Base-by-base conservation (phyloP, 2,888 invertebrate species). In the Chymomyza procnemis region DNA sequence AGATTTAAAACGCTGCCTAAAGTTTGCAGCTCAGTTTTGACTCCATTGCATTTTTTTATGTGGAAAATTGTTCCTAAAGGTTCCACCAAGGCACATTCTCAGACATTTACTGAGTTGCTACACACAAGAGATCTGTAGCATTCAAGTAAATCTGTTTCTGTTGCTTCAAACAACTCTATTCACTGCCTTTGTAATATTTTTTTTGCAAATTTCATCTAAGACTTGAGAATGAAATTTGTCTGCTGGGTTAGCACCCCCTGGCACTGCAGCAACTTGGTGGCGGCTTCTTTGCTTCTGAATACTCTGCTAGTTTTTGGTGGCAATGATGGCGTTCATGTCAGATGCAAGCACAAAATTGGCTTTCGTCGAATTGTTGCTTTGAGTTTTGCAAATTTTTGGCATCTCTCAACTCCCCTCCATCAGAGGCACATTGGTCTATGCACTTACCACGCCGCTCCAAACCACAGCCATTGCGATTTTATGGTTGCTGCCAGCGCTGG, bases 361-460 rank as follows among this genome's bases (percentile, higher is more conserved):
- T 83, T 78, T 81, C 83, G 83, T 79, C 83, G 85, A 83, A 85
- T 85, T 83, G 83, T 83, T 83, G 83, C 83, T 85, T 84, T 83
- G 83, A 83, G 83, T 85, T 83, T 83, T 83, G 85, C 79, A 85
- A 83, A 85, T 81, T 84, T 85, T 83, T 82, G 80, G 72, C 73
- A 66, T 65, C 61, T 19, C 47, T 47, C 47, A 50, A 50, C 50
- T 16, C 26, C 47, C 47, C 47, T 16, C 47, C n/a, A 47, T 14
- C n/a, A 47, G 47, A 14, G 16, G 9, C 50, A n/a, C 50, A 6
- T 18, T 18, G 50, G 1, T 50, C 50, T n/a, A 1, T 22, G 3
- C 22, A 22, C 26, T 26, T 8, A 6, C 26, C 26, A 1, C 26
- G 4, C 74, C 68, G 73, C 21, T n/a, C n/a, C n/a, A n/a, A n/a